These are phyloP conservation scores for Beroe ovata DNA, from an alignment of 37 sponge, comb jelly and placozoan species.

Conservation along the genomic window DNA sequence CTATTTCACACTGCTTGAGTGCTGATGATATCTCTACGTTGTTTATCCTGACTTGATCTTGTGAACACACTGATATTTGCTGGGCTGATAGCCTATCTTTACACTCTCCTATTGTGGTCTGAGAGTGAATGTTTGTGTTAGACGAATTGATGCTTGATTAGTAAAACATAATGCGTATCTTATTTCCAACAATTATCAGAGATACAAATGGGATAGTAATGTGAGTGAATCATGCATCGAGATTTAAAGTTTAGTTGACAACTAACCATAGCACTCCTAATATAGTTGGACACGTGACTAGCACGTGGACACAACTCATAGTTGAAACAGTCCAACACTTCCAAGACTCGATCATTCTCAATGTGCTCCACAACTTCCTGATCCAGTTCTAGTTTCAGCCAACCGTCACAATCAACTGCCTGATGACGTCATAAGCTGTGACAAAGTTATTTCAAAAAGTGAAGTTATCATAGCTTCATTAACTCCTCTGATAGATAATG, in stretches of 20 bases:
- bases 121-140: not conserved
- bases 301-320: slow-evolving; percentile 35
- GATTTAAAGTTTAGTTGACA: not conserved
- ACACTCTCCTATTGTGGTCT: slow-evolving; percentile 15
- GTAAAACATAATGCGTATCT: too few species aligned
- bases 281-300: not conserved
- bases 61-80: not conserved
- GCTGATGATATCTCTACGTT: not conserved
- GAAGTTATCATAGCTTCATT: too few species aligned
- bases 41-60: slow-evolving; percentile 16
- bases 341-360: slow-evolving; percentile 11
- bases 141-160: too few species aligned
- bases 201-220: too few species aligned
- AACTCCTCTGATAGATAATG: too few species aligned
- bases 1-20: not conserved
- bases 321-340: slow-evolving; percentile 32
- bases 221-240: not conserved
- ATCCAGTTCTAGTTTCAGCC: slow-evolving; percentile 43
- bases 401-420: slow-evolving; percentile 10
- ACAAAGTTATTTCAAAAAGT: too few species aligned
- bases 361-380: not conserved
- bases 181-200: too few species aligned
- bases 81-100: not conserved
- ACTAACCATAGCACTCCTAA: slow-evolving; percentile 19
- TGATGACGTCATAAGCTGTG: too few species aligned